These are phyloP conservation scores for Aromia moschata DNA, from an alignment of 2,888 invertebrate genomes.

Conservation along the genomic window DNA sequence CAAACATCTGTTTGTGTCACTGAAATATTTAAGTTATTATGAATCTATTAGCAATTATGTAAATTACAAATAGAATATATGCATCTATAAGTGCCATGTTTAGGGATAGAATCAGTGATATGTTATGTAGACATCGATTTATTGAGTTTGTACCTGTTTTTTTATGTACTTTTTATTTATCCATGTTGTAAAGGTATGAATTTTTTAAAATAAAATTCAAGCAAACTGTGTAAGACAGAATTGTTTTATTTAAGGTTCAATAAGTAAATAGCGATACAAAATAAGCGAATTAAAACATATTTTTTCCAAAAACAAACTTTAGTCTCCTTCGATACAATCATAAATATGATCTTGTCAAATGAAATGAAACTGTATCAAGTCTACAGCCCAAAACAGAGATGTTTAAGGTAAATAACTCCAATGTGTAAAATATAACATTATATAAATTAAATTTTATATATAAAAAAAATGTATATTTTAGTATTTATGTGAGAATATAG, in stretches of 20 bases:
- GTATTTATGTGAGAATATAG: too few relatives aligned
- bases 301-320: conserved; percentile 12
- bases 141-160: conserved; percentile 38
- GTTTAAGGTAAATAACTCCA: too few relatives aligned
- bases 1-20: too few relatives aligned
- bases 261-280: conserved; percentile 10
- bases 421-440: too few relatives aligned
- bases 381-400: too few relatives aligned
- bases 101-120: conserved; percentile 18
- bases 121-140: conserved; percentile 20
- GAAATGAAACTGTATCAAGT: too few relatives aligned
- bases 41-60: too few relatives aligned
- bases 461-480: too few relatives aligned
- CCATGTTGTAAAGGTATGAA: conserved; percentile 34
- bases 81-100: conserved; percentile 23
- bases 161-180: conserved; percentile 21
- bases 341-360: background rate
- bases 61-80: too few relatives aligned
- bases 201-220: conserved; percentile 34
- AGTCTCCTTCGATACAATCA: background rate
- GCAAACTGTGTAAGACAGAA: conserved; percentile 3
- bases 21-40: too few relatives aligned
- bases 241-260: conserved; percentile 6
- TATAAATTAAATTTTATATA: too few relatives aligned
- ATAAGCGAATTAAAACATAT: conserved; percentile 6